Percentiles rank a stretch among this genome's conserved stretches.
Evolutionary conservation across 2,113 vertebrate genomes (phyloP).

Genomic region (Nematolebias whitei): DNA sequence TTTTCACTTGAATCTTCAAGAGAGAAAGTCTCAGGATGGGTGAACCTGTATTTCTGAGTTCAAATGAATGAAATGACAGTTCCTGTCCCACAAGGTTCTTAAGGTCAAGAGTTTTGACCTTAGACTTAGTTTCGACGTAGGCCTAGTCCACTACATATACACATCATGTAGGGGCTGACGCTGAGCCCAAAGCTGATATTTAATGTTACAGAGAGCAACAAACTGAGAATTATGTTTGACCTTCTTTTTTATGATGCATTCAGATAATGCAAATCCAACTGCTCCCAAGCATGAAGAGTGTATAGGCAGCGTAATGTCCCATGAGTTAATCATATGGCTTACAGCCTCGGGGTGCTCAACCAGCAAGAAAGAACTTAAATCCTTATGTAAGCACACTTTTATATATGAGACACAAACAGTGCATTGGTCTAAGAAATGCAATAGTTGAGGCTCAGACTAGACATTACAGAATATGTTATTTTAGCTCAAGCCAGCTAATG

Average conservation of each 20-base stretch:
- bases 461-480: constrained; percentile 3
- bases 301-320: constrained; percentile 23
- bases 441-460: constrained; percentile 21
- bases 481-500: not conserved
- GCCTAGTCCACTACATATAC: no score
- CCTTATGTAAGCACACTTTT: constrained; percentile 11
- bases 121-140: no score
- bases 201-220: constrained; percentile 20
- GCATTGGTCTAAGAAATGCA: constrained; percentile 22
- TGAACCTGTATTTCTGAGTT: no score
- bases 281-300: constrained; percentile 27
- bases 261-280: constrained; percentile 33
- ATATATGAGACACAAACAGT: constrained; percentile 9
- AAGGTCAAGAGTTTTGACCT: no score
- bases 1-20: no score
- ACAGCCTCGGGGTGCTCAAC: constrained; percentile 26
- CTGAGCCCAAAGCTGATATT: constrained; percentile 11
- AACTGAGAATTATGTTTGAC: constrained; percentile 32
- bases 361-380: constrained; percentile 9
- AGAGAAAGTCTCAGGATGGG: no score
- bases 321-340: constrained; percentile 40
- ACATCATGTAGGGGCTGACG: not conserved
- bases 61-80: no score
- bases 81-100: no score
- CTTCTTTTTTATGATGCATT: constrained; percentile 29